Conservation (phyloP, 2,888 invertebrate genomes). For the Chamaedrilus cognettii region DNA sequence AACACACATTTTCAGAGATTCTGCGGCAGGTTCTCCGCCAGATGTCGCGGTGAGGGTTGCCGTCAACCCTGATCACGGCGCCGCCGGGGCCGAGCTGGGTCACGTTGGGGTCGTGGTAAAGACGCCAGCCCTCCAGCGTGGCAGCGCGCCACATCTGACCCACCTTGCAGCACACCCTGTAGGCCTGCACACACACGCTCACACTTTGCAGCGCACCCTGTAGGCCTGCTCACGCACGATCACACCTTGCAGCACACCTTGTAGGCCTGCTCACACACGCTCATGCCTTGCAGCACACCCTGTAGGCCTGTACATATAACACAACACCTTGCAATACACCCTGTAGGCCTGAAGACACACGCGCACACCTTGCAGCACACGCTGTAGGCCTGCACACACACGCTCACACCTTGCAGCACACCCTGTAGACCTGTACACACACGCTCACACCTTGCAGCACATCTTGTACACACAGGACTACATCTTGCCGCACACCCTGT, state of each 20-base stretch:
- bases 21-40: constrained; percentile 67
- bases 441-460: no score
- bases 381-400: no score
- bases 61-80: constrained; percentile 69
- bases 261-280: constrained; percentile 73
- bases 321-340: constrained; percentile 82
- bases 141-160: constrained; percentile 94
- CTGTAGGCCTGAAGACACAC: constrained; percentile 75
- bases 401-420: constrained; percentile 85
- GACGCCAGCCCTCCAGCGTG: constrained; percentile 85
- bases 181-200: no score
- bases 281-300: no score
- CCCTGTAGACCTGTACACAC: constrained; percentile 73
- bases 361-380: no score
- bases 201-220: no score
- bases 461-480: no score
- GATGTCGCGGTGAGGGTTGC: constrained; percentile 73
- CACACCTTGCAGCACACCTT: constrained; percentile 82
- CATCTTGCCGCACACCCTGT: no score
- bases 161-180: constrained; percentile 78
- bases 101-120: constrained; percentile 83
- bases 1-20: constrained; percentile 58
- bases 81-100: constrained; percentile 41
- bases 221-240: no score
- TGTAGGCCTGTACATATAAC: no score